phyloP scores from a whole-genome alignment of 2,113 vertebrate genomes.

The Phrynosoma blainvillii region DNA sequence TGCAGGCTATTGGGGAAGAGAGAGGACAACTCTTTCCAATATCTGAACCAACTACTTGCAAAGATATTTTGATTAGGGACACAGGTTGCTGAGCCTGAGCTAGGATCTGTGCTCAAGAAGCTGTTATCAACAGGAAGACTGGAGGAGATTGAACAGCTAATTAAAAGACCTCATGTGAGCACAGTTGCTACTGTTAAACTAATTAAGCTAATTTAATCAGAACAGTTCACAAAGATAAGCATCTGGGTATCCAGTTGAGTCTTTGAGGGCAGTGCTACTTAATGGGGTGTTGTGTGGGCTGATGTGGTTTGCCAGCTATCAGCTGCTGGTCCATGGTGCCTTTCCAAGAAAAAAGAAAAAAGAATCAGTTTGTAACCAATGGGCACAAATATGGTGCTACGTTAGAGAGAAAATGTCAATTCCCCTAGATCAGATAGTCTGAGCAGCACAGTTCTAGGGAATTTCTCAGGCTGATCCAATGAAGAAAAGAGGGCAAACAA shows the following conservation, averaged over 20 bases:
- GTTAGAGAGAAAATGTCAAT: no score
- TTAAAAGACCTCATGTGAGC: background rate
- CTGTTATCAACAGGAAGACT: background rate
- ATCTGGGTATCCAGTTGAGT: background rate
- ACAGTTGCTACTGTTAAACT: background rate
- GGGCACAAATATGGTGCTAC: no score
- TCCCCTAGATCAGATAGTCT: no score
- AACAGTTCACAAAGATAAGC: background rate
- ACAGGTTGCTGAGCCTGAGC: background rate
- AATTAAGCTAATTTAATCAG: background rate
- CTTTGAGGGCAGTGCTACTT: background rate
- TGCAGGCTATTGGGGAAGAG: background rate
- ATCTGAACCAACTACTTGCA: background rate
- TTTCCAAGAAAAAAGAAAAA: no score
- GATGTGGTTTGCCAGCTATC: no score
- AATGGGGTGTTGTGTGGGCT: no score
- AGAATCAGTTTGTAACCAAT: no score
- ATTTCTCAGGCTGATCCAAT: background rate
- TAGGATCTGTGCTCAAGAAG: background rate
- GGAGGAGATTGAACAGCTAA: background rate
- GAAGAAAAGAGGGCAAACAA: background rate
- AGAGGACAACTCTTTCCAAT: background rate
- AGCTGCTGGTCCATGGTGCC: no score
- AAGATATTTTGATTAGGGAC: background rate
- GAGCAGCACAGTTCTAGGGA: no score